phyloP scores from a whole-genome alignment of 2,113 vertebrate species.

The Scortum barcoo region DNA sequence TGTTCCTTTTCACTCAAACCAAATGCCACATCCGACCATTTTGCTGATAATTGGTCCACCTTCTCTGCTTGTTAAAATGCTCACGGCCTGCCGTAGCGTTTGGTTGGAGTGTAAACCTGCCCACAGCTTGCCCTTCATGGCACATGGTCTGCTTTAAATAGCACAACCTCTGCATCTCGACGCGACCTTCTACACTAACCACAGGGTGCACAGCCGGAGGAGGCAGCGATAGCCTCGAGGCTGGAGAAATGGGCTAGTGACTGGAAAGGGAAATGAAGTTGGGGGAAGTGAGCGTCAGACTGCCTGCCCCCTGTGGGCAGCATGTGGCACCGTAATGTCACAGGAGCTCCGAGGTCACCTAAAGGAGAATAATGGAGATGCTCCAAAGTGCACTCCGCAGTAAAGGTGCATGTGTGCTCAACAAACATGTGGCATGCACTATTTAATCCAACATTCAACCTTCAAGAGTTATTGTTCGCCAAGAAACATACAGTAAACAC shows the following conservation, averaged over 20 bases:
- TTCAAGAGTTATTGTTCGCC: background rate
- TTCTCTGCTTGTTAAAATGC: conserved; percentile 21
- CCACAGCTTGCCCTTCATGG: conserved; percentile 34
- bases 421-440: background rate
- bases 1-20: background rate
- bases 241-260: conserved; percentile 14
- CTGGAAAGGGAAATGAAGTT: conserved; percentile 29
- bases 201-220: conserved; percentile 19
- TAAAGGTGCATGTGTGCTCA: conserved; percentile 3
- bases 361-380: background rate
- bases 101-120: conserved; percentile 24
- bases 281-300: conserved; percentile 1
- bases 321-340: background rate
- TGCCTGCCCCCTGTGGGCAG: background rate
- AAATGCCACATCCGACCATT: conserved; percentile 19
- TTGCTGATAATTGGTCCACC: conserved; percentile 19
- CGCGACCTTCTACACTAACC: conserved; percentile 42
- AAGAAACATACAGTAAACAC: background rate
- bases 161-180: conserved; percentile 61
- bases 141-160: conserved; percentile 46
- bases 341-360: conserved; percentile 13
- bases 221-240: conserved; percentile 2
- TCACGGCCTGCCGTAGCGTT: conserved; percentile 13
- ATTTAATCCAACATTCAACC: background rate
- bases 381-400: background rate